Evolutionary conservation across 2,113 vertebrate genomes (phyloP), one percentile per base, ranked within the genome.

Genomic region (Notothenia rossii): DNA sequence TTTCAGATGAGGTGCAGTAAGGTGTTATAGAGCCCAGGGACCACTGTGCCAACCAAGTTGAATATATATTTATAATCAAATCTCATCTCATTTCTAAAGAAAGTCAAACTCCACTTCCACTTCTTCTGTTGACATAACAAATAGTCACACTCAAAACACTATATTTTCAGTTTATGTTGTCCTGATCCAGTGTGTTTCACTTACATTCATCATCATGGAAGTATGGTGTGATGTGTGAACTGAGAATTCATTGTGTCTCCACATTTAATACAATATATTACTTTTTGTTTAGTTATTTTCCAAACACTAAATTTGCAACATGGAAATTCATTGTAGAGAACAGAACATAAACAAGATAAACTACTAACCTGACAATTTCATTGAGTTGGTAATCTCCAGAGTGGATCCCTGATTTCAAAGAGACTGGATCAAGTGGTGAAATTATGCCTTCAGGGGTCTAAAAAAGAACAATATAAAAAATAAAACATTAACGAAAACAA

Each of bases 391-490:
- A 94, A 9, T 61, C 11, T 69, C 84, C 86, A 48, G 82, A 74
- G 60, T 84, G 64, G 6, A 95, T 65, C 0, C 94, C 93, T 15
- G 68, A 71, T 10, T 53, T 53, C 15, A 91, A 70, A 71, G 70
- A 43, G 3, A 91, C 70, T 11, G 36, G 0, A 20, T 90, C 61
- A 50, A 82, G 63, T 10, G 84, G 36, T 25, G 94, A 51, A 71
- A 86, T 49, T 20, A 94, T 88, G 20, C 50, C 86, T 0, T 94
- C 90, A 12, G 94, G 94, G 5, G 90, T 95, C 94, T 95, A 56
- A n/a, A 79, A 67, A 60, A 29, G 25, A 59, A 50, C 7, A 76
- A 60, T 3, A 71, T 69, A 40, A 40, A 40, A 29, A 40, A 36
- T 45, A 12, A 81, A 29, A 0, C 33, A 53, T 74, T 46, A 43